Percentiles rank a stretch among this genome's conserved stretches.
Evolutionary conservation across 2,113 vertebrate species (phyloP).

Genomic region (Eurystomus gularis): DNA sequence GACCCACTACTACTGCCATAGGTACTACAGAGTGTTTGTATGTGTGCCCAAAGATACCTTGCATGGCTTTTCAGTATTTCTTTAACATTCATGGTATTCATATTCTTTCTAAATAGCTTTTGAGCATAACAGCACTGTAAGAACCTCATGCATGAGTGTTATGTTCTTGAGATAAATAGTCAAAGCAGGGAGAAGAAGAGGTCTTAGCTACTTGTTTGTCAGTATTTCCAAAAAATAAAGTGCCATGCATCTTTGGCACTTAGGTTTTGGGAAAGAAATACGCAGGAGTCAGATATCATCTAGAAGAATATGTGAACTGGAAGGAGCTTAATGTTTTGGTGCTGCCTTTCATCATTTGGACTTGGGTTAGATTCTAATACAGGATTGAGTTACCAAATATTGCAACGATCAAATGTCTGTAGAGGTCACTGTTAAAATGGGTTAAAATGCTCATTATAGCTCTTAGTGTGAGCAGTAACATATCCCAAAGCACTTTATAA

Average conservation of each 20-base stretch:
- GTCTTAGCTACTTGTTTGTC: neutral
- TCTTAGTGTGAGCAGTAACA: neutral
- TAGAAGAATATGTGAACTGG: neutral
- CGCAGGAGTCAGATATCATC: neutral
- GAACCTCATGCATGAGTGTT: neutral
- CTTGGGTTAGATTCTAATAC: neutral
- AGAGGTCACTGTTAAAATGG: constrained; percentile 29
- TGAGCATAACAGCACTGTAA: neutral
- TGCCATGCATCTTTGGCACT: neutral
- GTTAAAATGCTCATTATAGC: constrained; percentile 37
- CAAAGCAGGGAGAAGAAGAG: neutral
- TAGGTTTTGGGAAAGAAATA: neutral
- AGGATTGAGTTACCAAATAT: neutral
- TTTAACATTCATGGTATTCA: neutral
- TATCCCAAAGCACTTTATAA: constrained; percentile 22
- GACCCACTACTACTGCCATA: neutral
- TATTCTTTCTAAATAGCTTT: neutral
- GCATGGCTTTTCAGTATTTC: neutral
- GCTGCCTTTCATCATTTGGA: neutral
- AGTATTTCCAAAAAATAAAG: neutral
- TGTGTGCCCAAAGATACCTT: neutral
- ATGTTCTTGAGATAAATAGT: neutral
- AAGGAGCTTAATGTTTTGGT: neutral
- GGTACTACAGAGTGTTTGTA: neutral
- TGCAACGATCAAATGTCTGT: neutral